Evolutionary conservation across 2,797 vertebrate species (phyloP).

Genomic region (Schizopygopsis pylzovi): DNA sequence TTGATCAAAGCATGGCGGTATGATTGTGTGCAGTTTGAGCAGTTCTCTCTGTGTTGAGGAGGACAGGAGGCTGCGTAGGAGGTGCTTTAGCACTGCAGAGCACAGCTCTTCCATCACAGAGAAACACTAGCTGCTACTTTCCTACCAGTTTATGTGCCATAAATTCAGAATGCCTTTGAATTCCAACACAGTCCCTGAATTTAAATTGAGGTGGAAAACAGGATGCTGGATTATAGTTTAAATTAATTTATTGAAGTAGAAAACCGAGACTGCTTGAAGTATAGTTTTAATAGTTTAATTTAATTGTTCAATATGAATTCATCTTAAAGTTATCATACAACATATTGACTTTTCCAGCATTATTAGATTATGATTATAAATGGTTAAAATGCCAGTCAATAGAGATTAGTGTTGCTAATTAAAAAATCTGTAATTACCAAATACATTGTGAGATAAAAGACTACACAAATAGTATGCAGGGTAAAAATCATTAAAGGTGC

Average conservation of each 20-base stretch:
- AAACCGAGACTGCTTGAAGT: not conserved
- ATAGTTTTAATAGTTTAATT: not conserved
- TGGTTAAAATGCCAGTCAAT: not conserved
- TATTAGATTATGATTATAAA: not conserved
- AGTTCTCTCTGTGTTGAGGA: conserved; percentile 16
- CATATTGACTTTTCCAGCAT: not conserved
- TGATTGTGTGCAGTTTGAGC: conserved; percentile 13
- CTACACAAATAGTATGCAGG: not conserved
- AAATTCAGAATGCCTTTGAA: not conserved
- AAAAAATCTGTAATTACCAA: too few relatives aligned
- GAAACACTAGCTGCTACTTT: not conserved
- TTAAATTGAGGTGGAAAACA: not conserved
- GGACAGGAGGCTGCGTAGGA: conserved; percentile 26
- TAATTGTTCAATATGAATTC: not conserved
- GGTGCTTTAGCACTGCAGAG: conserved; percentile 18
- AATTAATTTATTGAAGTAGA: not conserved
- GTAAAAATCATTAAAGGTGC: not conserved
- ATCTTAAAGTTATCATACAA: not conserved
- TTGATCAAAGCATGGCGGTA: not conserved
- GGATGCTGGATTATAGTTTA: not conserved
- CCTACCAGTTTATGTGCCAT: not conserved
- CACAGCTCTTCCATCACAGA: not conserved
- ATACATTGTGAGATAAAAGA: not conserved
- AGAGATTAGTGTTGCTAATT: not conserved
- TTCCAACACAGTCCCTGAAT: not conserved